Evolutionary conservation across 2,888 invertebrate genomes (phyloP).

Genomic region (Podabrus alpinus): DNA sequence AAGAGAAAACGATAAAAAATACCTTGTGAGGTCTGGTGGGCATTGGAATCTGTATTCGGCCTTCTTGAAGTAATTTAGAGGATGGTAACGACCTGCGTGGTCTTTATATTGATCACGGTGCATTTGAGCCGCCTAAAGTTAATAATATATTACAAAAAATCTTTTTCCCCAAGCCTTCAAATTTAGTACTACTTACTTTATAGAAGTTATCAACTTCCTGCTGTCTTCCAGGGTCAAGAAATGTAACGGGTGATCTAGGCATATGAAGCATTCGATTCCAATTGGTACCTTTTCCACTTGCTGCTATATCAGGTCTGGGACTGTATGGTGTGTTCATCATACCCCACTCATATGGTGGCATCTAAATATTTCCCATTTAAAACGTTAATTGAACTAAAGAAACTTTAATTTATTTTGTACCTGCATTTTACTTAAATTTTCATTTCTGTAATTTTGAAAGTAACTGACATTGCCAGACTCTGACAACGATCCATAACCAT

Average conservation of each 20-base stretch:
- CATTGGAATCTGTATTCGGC: conserved; percentile 61
- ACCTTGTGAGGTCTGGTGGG: conserved; percentile 61
- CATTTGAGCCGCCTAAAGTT: conserved; percentile 60
- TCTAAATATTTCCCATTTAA: conserved; percentile 41
- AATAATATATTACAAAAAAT: neutral
- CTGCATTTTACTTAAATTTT: conserved; percentile 52
- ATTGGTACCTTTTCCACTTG: conserved; percentile 45
- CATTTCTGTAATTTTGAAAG: conserved; percentile 56
- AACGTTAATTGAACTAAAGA: neutral
- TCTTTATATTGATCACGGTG: conserved; percentile 68
- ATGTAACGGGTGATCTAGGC: conserved; percentile 49
- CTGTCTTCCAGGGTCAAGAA: conserved; percentile 52
- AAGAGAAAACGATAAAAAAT: conserved; percentile 4
- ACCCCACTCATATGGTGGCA: conserved; percentile 54
- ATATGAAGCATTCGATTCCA: conserved; percentile 46
- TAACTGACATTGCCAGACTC: conserved; percentile 46
- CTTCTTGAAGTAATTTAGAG: conserved; percentile 62
- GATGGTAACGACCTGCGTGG: conserved; percentile 61
- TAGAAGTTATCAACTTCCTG: conserved; percentile 57
- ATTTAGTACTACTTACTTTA: conserved; percentile 43
- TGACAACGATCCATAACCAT: conserved; percentile 42
- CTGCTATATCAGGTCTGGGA: conserved; percentile 50
- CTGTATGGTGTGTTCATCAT: conserved; percentile 50
- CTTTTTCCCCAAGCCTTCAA: neutral
- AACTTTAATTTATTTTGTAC: neutral